Conservation (phyloP, 2,888 invertebrate species). For the Aporophyla nigra region DNA sequence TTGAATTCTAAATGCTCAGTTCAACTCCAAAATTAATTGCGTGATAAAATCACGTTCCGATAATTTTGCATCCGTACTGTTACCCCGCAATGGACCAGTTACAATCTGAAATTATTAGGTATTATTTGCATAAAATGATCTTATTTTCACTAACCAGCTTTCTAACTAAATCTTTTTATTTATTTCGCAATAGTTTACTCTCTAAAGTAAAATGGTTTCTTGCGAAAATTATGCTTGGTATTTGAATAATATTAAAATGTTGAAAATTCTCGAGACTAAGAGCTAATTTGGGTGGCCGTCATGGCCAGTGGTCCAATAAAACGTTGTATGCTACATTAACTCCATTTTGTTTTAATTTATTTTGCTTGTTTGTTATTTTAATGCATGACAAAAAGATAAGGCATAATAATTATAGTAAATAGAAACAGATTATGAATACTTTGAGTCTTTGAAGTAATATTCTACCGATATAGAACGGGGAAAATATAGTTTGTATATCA, state of each 20-base stretch:
- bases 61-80: too few species aligned
- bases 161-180: conserved; percentile 49
- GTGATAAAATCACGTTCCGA: too few species aligned
- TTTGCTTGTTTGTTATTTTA: conserved; percentile 23
- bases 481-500: neutral
- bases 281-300: conserved; percentile 61
- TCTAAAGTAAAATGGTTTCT: conserved; percentile 54
- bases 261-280: conserved; percentile 33
- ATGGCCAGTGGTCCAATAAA: conserved; percentile 69
- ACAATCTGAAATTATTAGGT: conserved; percentile 4
- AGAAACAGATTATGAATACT: neutral
- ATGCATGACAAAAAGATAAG: conserved; percentile 8
- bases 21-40: too few species aligned
- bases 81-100: neutral
- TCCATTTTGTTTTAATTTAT: conserved; percentile 17
- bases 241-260: conserved; percentile 50
- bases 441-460: neutral
- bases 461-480: too few species aligned
- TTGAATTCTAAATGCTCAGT: too few species aligned
- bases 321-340: conserved; percentile 47
- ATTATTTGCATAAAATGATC: conserved; percentile 30
- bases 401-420: neutral
- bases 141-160: conserved; percentile 52
- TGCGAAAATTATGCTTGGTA: conserved; percentile 52
- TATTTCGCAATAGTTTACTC: conserved; percentile 41